Percentiles rank a stretch among this genome's conserved stretches.
Conservation (phyloP, 2,113 vertebrate species). For the Otolemur garnettii region DNA sequence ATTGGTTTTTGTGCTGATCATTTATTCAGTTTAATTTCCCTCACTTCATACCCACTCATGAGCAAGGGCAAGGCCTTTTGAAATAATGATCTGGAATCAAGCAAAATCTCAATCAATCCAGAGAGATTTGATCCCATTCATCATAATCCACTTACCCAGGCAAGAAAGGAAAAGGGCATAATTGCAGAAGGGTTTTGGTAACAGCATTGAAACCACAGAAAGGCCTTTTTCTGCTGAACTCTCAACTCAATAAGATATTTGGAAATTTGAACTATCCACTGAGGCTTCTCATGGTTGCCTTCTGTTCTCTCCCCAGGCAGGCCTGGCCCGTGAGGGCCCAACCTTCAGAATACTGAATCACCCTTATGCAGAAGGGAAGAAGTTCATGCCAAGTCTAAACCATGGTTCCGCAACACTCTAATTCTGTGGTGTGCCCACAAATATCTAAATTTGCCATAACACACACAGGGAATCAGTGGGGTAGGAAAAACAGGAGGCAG, state of each 20-base stretch:
- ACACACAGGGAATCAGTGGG: background rate
- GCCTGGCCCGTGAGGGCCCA: fast-evolving
- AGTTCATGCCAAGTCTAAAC: background rate
- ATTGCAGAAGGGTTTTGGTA: background rate
- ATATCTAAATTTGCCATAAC: slow-evolving; percentile 61
- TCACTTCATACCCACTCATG: background rate
- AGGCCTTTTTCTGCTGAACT: background rate
- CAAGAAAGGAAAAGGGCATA: background rate
- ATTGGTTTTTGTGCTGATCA: background rate
- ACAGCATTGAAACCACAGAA: fast-evolving
- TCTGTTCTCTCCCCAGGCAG: background rate
- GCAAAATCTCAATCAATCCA: background rate
- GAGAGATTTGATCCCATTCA: background rate
- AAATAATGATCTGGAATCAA: background rate
- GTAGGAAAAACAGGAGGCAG: background rate
- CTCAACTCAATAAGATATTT: background rate
- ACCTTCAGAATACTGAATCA: background rate
- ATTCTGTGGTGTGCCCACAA: slow-evolving; percentile 45
- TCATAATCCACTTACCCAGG: background rate
- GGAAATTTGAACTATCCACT: fast-evolving
- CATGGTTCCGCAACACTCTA: background rate
- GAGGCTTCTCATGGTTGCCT: background rate
- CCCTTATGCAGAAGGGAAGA: background rate
- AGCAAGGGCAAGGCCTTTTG: background rate
- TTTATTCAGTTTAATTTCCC: background rate